These are phyloP conservation scores for Criorhina ranunculi DNA, from an alignment of 2,888 invertebrate species.

Conservation along the genomic window DNA sequence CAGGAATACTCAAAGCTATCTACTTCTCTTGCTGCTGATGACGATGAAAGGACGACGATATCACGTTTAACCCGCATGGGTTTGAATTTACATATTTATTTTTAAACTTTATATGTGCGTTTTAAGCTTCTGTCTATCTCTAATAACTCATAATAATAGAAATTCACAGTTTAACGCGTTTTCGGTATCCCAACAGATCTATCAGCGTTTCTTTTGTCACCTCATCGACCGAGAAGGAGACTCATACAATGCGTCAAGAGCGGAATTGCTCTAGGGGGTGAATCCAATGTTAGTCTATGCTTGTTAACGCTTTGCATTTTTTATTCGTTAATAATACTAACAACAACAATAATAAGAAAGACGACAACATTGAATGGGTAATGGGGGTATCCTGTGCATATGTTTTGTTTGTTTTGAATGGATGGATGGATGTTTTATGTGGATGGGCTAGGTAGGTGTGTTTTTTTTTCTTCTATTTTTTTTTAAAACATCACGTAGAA, in stretches of 20 bases:
- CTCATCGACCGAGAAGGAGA: slow-evolving; percentile 7
- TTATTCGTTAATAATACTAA: slow-evolving; percentile 49
- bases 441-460: background rate
- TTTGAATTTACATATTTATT: slow-evolving; percentile 52
- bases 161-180: slow-evolving; percentile 46
- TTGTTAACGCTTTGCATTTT: slow-evolving; percentile 52
- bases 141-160: slow-evolving; percentile 40
- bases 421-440: slow-evolving; percentile 22
- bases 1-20: slow-evolving; percentile 42
- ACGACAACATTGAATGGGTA: slow-evolving; percentile 18
- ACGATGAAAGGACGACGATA: slow-evolving; percentile 41
- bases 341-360: slow-evolving; percentile 49
- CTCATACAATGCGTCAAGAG: slow-evolving; percentile 6
- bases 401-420: background rate
- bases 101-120: slow-evolving; percentile 30
- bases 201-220: background rate
- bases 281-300: slow-evolving; percentile 31
- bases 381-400: slow-evolving; percentile 27
- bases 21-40: slow-evolving; percentile 46
- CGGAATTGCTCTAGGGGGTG: slow-evolving; percentile 51
- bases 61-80: slow-evolving; percentile 64
- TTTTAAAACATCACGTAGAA: slow-evolving; percentile 54
- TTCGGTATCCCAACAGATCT: slow-evolving; percentile 1
- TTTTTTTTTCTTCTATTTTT: background rate
- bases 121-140: slow-evolving; percentile 14